Base-by-base conservation (phyloP, 2,888 invertebrate species). In the Miltochrista miniata region DNA sequence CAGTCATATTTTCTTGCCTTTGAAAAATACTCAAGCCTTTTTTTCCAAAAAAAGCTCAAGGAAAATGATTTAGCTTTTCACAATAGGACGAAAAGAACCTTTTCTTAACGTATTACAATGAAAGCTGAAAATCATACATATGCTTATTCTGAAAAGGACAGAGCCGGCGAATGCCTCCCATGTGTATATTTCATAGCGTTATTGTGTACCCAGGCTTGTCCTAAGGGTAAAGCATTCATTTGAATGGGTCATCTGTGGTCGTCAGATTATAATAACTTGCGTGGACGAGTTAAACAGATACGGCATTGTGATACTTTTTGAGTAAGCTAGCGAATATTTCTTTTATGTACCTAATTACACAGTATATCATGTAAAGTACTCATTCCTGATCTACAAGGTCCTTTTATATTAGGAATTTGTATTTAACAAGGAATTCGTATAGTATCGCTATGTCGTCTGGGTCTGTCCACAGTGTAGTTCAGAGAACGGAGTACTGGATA, bases 201-300 rank as follows among this genome's bases (percentile, higher is more conserved):
- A 72, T 71, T 75, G 78, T 78, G 71, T 64, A 70, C 61, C 68
- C 65, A 57, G 56, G 53, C 50, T 15, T 43, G 37, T 64, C 68
- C 72, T 67, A 54, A 34, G 68, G 68, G 72, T 59, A 51, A 54
- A 61, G 70, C 66, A 74, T 75, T 75, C 71, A 73, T 79, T 80
- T 75, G 69, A 76, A 79, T 75, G 68, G 70, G 68, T 74, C 71
- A 65, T 67, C 69, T 24, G 5, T 70, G 69, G 18, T 38, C n/a
- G 8, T 10, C 31, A 31, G 8, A 79, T 79, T 74, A 79, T 78
- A 74, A 78, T 79, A 79, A 75, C 68, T 74, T 61, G 51, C 63
- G 56, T 48, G 61, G 60, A 56, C 57, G 50, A 30, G 8, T 30
- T 30, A 30, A 30, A 30, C 8, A 30, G 8, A 30, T 30, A 30